Conservation (phyloP, 2,888 invertebrate genomes). For the Aspidiotus rigidus region DNA sequence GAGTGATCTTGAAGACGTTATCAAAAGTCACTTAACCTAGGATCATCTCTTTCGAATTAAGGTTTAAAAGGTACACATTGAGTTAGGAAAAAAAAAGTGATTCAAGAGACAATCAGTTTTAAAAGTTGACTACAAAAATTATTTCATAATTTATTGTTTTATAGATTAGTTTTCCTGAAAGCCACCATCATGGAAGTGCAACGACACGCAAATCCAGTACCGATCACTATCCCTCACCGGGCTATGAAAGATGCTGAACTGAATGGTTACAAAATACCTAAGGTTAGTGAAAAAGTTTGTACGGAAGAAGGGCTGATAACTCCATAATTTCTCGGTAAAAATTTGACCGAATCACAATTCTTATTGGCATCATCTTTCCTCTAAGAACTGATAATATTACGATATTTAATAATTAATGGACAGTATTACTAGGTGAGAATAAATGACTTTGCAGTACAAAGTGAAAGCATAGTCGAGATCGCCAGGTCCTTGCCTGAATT, state of each 20-base stretch:
- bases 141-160: constrained; percentile 25
- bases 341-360: too few relatives aligned
- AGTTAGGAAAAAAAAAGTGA: too few relatives aligned
- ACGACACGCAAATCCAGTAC: constrained; percentile 47
- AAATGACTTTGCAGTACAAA: too few relatives aligned
- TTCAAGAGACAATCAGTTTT: background rate
- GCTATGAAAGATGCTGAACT: constrained; percentile 44
- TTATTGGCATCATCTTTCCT: too few relatives aligned
- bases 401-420: background rate
- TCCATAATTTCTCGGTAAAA: too few relatives aligned
- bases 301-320: background rate
- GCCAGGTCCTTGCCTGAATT: too few relatives aligned
- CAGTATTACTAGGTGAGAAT: too few relatives aligned
- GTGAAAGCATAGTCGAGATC: too few relatives aligned
- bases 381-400: background rate
- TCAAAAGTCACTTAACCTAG: too few relatives aligned
- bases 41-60: too few relatives aligned
- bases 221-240: constrained; percentile 50
- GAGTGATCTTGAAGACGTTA: too few relatives aligned
- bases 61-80: too few relatives aligned
- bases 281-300: constrained; percentile 41
- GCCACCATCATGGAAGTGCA: constrained; percentile 49
- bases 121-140: constrained; percentile 12
- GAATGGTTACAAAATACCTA: constrained; percentile 47
- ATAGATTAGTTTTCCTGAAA: constrained; percentile 42